A percentile compares a stretch with the other conserved stretches of the same genome.
These are phyloP conservation scores for Macrocentrus cingulum DNA, from an alignment of 1,140 invertebrate species.

Conservation along the genomic window DNA sequence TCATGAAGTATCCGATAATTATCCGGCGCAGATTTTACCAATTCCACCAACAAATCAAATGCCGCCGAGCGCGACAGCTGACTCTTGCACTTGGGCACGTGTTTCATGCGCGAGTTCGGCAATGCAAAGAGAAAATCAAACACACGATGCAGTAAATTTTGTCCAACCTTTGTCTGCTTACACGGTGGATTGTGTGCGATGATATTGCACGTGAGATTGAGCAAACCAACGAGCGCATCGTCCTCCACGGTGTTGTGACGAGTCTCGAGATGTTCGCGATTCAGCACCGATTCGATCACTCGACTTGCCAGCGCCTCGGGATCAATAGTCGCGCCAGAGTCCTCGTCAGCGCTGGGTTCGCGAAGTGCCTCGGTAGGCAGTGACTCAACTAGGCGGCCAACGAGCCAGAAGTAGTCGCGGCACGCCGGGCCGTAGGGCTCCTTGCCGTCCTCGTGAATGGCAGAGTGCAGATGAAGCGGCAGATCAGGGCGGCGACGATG, in stretches of 20 bases:
- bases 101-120: slow-evolving; percentile 78
- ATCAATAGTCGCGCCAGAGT: slow-evolving; percentile 62
- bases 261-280: slow-evolving; percentile 79
- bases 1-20: slow-evolving; percentile 84
- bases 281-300: slow-evolving; percentile 73
- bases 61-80: slow-evolving; percentile 83
- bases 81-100: slow-evolving; percentile 92
- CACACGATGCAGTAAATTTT: slow-evolving; percentile 72
- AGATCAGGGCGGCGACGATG: slow-evolving; percentile 55
- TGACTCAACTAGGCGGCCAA: slow-evolving; percentile 84
- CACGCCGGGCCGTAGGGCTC: slow-evolving; percentile 92
- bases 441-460: slow-evolving; percentile 75
- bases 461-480: slow-evolving; percentile 59
- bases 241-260: slow-evolving; percentile 81
- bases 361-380: slow-evolving; percentile 78
- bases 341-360: slow-evolving; percentile 61
- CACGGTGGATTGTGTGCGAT: slow-evolving; percentile 86
- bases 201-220: slow-evolving; percentile 82
- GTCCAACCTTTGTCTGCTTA: slow-evolving; percentile 77
- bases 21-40: slow-evolving; percentile 79
- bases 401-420: slow-evolving; percentile 90
- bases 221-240: slow-evolving; percentile 85
- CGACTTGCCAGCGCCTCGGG: slow-evolving; percentile 76
- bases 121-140: slow-evolving; percentile 89
- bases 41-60: slow-evolving; percentile 86